Evolutionary conservation across 2,888 invertebrate species (phyloP).

Genomic region (Rapana venosa): DNA sequence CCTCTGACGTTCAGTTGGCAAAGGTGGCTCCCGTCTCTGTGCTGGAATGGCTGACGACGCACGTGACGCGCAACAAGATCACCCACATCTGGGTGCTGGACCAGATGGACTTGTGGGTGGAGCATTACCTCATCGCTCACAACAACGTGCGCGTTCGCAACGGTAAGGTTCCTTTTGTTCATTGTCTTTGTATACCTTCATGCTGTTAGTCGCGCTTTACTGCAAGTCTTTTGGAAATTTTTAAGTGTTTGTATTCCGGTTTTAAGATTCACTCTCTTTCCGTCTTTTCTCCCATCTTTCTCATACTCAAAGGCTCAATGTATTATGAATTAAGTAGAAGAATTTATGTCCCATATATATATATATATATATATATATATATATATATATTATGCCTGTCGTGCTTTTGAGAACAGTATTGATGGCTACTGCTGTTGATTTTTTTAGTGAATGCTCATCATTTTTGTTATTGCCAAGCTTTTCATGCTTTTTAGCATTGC

Average conservation of each 20-base stretch:
- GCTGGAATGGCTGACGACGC: constrained; percentile 88
- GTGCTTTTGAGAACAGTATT: too few species aligned
- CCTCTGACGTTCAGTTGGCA: constrained; percentile 79
- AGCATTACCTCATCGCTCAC: constrained; percentile 91
- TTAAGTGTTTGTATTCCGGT: too few species aligned
- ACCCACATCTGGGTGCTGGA: constrained; percentile 95
- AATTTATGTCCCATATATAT: too few species aligned
- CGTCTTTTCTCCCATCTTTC: neutral
- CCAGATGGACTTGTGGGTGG: constrained; percentile 94
- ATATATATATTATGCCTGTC: too few species aligned
- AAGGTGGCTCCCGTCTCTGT: constrained; percentile 94
- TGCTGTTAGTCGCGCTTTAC: neutral
- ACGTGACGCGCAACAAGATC: constrained; percentile 88
- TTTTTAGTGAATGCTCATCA: too few species aligned
- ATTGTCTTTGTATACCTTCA: neutral
- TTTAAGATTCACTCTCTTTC: neutral
- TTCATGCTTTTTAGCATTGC: too few species aligned
- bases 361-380: too few species aligned
- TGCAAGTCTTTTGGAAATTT: neutral
- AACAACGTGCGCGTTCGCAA: constrained; percentile 91
- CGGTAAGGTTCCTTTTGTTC: constrained; percentile 79
- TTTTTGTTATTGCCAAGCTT: too few species aligned
- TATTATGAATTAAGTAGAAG: too few species aligned
- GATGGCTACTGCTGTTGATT: too few species aligned
- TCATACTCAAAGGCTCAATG: neutral